A percentile compares a stretch with the other conserved stretches of the same genome.
Conservation (phyloP, 1,140 invertebrate species). For the Saccostrea cuccullata region DNA sequence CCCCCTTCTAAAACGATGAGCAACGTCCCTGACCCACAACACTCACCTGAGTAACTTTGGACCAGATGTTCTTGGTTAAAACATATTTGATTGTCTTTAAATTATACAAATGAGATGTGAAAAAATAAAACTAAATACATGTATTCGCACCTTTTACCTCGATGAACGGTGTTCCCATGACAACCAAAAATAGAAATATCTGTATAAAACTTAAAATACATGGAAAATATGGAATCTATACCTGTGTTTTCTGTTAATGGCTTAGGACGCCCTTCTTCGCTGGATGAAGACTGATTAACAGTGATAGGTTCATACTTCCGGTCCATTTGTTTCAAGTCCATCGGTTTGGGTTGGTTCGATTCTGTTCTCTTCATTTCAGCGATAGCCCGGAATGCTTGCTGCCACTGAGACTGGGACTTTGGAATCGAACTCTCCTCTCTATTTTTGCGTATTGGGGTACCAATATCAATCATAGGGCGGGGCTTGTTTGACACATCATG, state of each 20-base stretch:
- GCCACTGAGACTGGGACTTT: conserved; percentile 13
- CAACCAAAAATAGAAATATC: no score
- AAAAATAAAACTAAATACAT: no score
- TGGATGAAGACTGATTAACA: background rate
- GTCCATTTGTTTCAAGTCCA: background rate
- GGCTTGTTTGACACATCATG: background rate
- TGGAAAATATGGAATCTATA: background rate
- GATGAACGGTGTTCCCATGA: no score
- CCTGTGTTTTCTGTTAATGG: background rate
- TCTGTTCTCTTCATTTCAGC: background rate
- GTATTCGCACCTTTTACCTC: no score
- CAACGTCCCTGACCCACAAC: no score
- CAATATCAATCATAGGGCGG: background rate
- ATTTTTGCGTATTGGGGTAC: background rate
- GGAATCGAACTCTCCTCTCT: background rate
- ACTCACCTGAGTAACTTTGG: no score
- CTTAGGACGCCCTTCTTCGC: background rate
- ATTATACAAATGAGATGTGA: no score
- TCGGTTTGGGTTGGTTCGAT: background rate
- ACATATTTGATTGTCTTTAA: no score
- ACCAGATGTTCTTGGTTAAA: no score
- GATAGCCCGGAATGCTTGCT: background rate
- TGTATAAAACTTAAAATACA: no score
- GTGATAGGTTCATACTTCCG: background rate
- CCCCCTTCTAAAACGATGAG: no score